These are phyloP conservation scores for Calyptommatus sinebrachiatus DNA, from an alignment of 2,113 vertebrate species.

Conservation along the genomic window DNA sequence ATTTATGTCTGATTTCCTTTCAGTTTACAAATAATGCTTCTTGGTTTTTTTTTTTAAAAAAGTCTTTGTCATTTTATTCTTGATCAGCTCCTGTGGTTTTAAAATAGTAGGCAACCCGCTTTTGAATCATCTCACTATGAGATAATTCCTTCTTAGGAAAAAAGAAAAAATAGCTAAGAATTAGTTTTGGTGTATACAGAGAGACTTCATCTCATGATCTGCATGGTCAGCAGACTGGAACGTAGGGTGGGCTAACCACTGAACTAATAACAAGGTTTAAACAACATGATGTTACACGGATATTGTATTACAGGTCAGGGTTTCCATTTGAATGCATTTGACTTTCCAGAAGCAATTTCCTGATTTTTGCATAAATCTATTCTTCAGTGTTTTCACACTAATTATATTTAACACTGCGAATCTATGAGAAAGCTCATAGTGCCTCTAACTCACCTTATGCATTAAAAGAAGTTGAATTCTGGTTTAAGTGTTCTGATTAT, in stretches of 20 bases:
- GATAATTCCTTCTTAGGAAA: background rate
- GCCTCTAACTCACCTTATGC: background rate
- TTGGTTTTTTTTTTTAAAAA: background rate
- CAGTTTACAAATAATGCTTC: background rate
- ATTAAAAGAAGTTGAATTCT: background rate
- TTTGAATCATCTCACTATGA: background rate
- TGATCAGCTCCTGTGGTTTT: background rate
- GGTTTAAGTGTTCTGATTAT: background rate
- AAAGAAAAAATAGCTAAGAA: background rate
- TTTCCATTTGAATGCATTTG: background rate
- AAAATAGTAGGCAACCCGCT: background rate
- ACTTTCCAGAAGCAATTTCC: conserved; percentile 4
- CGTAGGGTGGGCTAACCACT: background rate
- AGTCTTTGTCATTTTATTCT: too few species aligned
- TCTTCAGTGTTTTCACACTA: background rate
- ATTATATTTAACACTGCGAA: background rate
- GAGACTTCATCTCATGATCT: background rate
- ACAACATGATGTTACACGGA: background rate
- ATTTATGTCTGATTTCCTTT: background rate
- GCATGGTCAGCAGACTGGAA: conserved; percentile 6
- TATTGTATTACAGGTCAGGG: background rate
- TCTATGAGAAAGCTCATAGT: background rate
- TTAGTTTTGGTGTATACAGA: background rate
- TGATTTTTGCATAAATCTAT: background rate
- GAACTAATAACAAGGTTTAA: background rate